Conservation (phyloP, 2,113 vertebrate species). For the Chaenocephalus aceratus region DNA sequence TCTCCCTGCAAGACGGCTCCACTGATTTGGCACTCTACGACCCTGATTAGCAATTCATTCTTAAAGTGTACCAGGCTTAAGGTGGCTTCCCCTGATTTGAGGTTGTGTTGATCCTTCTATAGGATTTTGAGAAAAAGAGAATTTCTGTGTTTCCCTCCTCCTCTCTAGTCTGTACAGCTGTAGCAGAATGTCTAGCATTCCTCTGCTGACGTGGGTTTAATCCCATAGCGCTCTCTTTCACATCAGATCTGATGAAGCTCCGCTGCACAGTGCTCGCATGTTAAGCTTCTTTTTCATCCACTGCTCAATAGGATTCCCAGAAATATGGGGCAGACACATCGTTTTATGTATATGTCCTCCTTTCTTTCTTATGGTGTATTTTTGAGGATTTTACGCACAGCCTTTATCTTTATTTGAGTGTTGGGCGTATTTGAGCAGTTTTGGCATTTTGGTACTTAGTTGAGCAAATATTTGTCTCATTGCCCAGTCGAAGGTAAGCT, state of each 20-base stretch:
- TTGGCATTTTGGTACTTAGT: neutral
- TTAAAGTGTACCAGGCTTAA: slow-evolving; percentile 27
- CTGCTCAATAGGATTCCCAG: slow-evolving; percentile 30
- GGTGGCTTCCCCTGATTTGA: slow-evolving; percentile 21
- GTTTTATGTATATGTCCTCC: slow-evolving; percentile 5
- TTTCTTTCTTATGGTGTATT: slow-evolving; percentile 2
- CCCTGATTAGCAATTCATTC: slow-evolving; percentile 47
- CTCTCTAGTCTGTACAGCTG: neutral
- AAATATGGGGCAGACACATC: slow-evolving; percentile 26
- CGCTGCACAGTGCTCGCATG: slow-evolving; percentile 5
- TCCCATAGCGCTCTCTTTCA: slow-evolving; percentile 35
- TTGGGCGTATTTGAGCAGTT: neutral
- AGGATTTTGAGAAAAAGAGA: neutral
- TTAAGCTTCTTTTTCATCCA: slow-evolving; percentile 36
- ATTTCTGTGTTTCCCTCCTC: slow-evolving; percentile 1
- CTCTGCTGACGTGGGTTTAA: slow-evolving; percentile 30
- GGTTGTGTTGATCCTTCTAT: neutral
- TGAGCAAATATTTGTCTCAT: neutral
- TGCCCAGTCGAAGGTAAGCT: neutral
- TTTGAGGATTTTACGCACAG: slow-evolving; percentile 14
- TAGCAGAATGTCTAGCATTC: slow-evolving; percentile 5
- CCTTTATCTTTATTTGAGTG: neutral
- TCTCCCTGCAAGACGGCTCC: slow-evolving; percentile 87
- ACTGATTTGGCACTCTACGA: slow-evolving; percentile 48
- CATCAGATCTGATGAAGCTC: slow-evolving; percentile 32